phyloP scores from a whole-genome alignment of 2,797 vertebrate species.

The Echiichthys vipera region DNA sequence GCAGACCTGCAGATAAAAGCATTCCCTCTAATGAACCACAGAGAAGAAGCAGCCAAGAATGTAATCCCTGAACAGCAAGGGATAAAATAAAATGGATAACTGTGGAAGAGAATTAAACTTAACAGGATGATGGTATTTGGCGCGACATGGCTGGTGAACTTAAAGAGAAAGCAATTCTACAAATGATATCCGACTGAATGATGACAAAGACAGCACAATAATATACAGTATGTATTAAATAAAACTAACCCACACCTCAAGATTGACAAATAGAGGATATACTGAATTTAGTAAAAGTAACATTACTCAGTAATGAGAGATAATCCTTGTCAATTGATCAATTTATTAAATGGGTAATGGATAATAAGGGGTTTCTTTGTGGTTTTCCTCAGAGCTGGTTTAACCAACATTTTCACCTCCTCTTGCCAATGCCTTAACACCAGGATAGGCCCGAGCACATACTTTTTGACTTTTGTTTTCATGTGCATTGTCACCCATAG shows the following conservation, averaged over 20 bases:
- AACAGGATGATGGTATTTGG: neutral
- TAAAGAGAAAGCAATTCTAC: neutral
- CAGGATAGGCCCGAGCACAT: neutral
- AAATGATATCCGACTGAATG: neutral
- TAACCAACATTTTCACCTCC: neutral
- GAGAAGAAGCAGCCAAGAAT: conserved; percentile 35
- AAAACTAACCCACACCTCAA: too few relatives aligned
- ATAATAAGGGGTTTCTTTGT: neutral
- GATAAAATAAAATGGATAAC: neutral
- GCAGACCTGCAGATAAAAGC: conserved; percentile 54
- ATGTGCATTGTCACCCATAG: neutral
- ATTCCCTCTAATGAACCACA: conserved; percentile 44
- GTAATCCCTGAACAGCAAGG: conserved; percentile 23
- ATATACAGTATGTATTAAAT: too few relatives aligned
- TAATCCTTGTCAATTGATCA: neutral
- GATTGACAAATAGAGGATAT: too few relatives aligned
- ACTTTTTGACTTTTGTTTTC: neutral
- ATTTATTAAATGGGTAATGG: neutral
- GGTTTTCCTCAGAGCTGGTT: neutral
- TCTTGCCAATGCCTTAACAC: neutral
- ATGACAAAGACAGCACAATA: conserved; percentile 1
- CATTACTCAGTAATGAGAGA: too few relatives aligned
- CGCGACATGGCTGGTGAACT: neutral
- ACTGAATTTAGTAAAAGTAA: too few relatives aligned
- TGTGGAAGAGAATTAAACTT: neutral